These are phyloP conservation scores for Ceuthmochares aereus DNA, from an alignment of 2,113 vertebrate genomes.

Conservation along the genomic window DNA sequence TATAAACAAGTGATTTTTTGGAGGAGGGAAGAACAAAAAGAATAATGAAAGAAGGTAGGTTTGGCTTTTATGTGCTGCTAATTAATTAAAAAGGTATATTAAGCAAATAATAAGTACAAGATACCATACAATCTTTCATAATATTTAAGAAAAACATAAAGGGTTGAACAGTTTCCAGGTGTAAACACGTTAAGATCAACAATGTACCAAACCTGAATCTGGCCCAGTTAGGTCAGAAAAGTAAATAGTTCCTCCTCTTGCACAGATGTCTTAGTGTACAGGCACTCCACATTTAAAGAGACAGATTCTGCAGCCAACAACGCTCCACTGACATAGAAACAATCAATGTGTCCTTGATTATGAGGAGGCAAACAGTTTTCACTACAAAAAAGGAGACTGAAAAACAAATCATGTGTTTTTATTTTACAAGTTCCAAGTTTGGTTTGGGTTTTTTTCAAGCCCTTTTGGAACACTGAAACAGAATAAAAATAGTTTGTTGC, in stretches of 20 bases:
- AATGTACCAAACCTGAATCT: neutral
- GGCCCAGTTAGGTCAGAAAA: neutral
- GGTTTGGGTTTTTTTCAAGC: slow-evolving; percentile 31
- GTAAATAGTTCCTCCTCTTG: neutral
- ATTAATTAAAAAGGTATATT: neutral
- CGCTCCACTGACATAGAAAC: slow-evolving; percentile 3
- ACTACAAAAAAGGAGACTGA: slow-evolving; percentile 8
- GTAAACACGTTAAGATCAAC: neutral
- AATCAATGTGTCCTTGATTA: slow-evolving; percentile 62
- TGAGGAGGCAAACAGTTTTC: slow-evolving; percentile 51
- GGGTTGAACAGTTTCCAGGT: neutral
- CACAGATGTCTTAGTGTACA: neutral
- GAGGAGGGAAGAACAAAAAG: neutral
- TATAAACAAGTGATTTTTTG: neutral
- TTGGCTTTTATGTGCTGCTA: neutral
- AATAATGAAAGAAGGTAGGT: neutral
- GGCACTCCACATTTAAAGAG: slow-evolving; percentile 10
- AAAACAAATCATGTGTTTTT: slow-evolving; percentile 69
- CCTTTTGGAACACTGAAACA: slow-evolving; percentile 26
- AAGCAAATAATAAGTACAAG: neutral
- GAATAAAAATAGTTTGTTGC: slow-evolving; percentile 68
- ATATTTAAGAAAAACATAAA: neutral
- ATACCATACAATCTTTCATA: neutral
- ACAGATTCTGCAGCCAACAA: slow-evolving; percentile 5
- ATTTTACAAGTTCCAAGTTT: slow-evolving; percentile 54